Evolutionary conservation across 2,797 vertebrate species (phyloP).

Genomic region (Sardinella longiceps): DNA sequence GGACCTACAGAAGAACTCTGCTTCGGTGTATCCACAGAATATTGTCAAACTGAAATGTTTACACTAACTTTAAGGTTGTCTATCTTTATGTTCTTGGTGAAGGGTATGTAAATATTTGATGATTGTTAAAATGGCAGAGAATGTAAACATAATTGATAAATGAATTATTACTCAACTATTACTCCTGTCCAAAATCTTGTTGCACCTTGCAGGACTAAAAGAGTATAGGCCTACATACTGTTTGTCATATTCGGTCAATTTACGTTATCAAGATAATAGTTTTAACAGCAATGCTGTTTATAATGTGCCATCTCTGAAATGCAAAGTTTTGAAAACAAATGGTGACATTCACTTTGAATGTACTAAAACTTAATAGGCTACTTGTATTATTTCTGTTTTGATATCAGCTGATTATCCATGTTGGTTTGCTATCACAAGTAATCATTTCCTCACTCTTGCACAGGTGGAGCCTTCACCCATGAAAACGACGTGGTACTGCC

Average conservation of each 20-base stretch:
- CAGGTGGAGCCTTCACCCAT: constrained; percentile 75
- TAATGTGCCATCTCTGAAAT: neutral
- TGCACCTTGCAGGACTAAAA: neutral
- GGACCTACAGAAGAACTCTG: neutral
- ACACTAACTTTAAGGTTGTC: neutral
- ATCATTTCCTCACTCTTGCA: constrained; percentile 27
- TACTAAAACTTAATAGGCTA: too few species aligned
- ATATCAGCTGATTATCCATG: neutral
- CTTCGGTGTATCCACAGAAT: neutral
- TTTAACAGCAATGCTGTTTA: neutral
- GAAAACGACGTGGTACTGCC: constrained; percentile 85
- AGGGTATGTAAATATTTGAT: neutral
- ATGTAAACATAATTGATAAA: neutral
- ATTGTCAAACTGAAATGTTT: neutral
- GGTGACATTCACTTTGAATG: neutral
- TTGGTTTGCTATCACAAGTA: neutral
- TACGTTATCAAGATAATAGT: neutral
- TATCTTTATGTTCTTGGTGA: neutral
- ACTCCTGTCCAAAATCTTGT: neutral
- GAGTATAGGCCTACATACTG: too few species aligned
- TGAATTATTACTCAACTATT: neutral
- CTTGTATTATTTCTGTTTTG: neutral
- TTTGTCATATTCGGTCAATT: neutral
- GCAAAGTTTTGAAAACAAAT: neutral
- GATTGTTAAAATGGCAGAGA: neutral